Evolutionary conservation across 2,888 invertebrate species (phyloP).

Genomic region (Drosophila lutescens): DNA sequence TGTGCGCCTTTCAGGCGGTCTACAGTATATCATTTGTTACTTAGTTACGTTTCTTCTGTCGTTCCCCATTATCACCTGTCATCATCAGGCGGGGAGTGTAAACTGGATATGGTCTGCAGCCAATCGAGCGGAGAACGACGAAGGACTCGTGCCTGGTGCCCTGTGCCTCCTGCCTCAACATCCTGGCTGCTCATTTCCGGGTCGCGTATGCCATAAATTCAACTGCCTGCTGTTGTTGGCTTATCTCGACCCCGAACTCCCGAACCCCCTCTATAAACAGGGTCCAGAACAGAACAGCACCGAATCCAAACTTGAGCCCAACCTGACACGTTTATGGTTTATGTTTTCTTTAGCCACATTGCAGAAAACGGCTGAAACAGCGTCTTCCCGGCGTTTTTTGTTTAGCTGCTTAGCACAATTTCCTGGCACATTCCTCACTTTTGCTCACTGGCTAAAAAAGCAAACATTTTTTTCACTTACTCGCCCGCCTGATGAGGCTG

Average conservation of each 20-base stretch:
- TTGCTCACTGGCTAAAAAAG: conserved; percentile 30
- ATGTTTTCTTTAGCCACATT: conserved; percentile 51
- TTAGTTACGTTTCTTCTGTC: conserved; percentile 34
- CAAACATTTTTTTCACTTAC: conserved; percentile 69
- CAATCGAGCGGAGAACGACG: conserved; percentile 28
- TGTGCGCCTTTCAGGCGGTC: conserved; percentile 21
- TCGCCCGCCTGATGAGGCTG: conserved; percentile 56
- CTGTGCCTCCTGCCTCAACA: conserved; percentile 31
- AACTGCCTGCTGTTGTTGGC: conserved; percentile 59
- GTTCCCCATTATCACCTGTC: conserved; percentile 73
- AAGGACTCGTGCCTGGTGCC: not conserved
- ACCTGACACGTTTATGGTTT: conserved; percentile 55
- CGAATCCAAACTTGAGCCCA: conserved; percentile 8
- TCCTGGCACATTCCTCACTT: conserved; percentile 71
- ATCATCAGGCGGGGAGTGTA: conserved; percentile 35
- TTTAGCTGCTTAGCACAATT: conserved; percentile 67
- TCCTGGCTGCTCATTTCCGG: conserved; percentile 69
- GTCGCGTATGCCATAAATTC: conserved; percentile 71
- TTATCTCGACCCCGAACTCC: conserved; percentile 50
- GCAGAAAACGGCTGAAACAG: conserved; percentile 26
- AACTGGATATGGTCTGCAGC: conserved; percentile 23
- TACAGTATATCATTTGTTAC: conserved; percentile 26
- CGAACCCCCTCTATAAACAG: not conserved
- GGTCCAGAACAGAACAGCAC: not conserved
- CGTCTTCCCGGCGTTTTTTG: conserved; percentile 46